phyloP scores from a whole-genome alignment of 2,888 invertebrate genomes.

The Torymus tubicola region DNA sequence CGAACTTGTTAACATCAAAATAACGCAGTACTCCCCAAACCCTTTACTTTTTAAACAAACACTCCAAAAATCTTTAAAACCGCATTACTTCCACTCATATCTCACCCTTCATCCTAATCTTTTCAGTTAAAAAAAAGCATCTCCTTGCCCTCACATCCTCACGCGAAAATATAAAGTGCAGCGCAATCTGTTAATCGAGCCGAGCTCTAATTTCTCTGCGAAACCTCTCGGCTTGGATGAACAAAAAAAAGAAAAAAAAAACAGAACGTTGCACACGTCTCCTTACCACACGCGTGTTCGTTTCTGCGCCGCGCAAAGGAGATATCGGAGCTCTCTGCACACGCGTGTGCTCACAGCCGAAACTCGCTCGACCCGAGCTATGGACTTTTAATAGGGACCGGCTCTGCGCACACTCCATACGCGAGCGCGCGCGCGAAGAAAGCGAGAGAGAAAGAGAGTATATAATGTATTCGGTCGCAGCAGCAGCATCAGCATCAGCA shows the following conservation, averaged over 20 bases:
- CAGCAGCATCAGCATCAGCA: too few species aligned
- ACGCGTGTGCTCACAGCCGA: conserved; percentile 12
- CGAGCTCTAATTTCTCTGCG: conserved; percentile 13
- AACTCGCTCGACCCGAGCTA: conserved; percentile 43
- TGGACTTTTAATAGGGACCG: conserved; percentile 66
- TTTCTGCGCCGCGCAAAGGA: conserved; percentile 16
- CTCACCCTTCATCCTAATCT: too few species aligned
- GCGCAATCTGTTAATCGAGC: conserved; percentile 35
- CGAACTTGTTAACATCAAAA: too few species aligned
- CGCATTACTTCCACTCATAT: too few species aligned
- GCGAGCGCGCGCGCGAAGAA: too few species aligned
- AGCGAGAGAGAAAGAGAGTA: conserved; percentile 63
- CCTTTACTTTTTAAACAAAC: too few species aligned
- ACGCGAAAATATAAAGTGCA: not conserved
- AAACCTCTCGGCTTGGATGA: too few species aligned
- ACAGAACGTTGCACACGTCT: not conserved
- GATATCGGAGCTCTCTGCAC: not conserved
- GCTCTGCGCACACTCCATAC: conserved; percentile 58
- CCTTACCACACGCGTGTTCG: not conserved
- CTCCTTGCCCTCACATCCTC: too few species aligned
- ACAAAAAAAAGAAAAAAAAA: conserved; percentile 24
- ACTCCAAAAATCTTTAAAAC: too few species aligned
- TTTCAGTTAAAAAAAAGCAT: too few species aligned
- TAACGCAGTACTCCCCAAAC: too few species aligned
- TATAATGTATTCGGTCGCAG: conserved; percentile 71